Evolutionary conservation across 2,113 vertebrate genomes (phyloP), one percentile per base, ranked within the genome.

Genomic region (Mionectes macconnelli): DNA sequence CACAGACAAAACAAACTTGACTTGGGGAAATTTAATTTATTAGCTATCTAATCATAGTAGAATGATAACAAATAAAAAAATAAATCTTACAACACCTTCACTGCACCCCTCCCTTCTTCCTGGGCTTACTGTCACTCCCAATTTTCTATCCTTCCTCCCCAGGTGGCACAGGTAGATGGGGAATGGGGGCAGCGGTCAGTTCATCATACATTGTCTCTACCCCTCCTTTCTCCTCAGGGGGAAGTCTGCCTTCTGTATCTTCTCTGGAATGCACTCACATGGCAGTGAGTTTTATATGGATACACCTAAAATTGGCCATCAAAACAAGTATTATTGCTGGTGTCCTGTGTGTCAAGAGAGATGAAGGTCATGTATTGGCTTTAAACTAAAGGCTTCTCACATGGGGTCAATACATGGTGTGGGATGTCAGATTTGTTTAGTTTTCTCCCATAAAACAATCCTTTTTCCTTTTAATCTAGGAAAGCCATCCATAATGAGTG

Each of bases 381-480:
- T 89, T 75, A 91, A 93, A 68, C 1, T 55, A 70, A 81, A 84
- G 28, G 8, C 24, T 92, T 90, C 73, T 94, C 44, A 42, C n/a
- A 73, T 31, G 25, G 68, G 59, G 66, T 93, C 69, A 86, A 18
- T 75, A 83, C 59, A 47, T 59, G 49, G 31, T 56, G 35, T 90
- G 64, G 39, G 69, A 84, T 94, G 88, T 92, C 62, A 93, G 67
- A 72, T 94, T 93, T 93, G 88, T 88, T 96, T 84, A 44, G 49
- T 87, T 94, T 91, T 78, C 40, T 88, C 37, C 69, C 53, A 50
- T 72, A 89, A 94, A 97, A 82, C 86, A 85, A 75, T 28, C 6
- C 10, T 50, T 84, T 19, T 69, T 66, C 31, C 49, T 94, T 95
- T 97, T 84, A 80, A 85, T 88, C 53, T 74, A 62, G 78, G 87